Evolutionary conservation across 2,113 vertebrate species (phyloP), one percentile per base, ranked within the genome.

Genomic region (Ursus arctos): DNA sequence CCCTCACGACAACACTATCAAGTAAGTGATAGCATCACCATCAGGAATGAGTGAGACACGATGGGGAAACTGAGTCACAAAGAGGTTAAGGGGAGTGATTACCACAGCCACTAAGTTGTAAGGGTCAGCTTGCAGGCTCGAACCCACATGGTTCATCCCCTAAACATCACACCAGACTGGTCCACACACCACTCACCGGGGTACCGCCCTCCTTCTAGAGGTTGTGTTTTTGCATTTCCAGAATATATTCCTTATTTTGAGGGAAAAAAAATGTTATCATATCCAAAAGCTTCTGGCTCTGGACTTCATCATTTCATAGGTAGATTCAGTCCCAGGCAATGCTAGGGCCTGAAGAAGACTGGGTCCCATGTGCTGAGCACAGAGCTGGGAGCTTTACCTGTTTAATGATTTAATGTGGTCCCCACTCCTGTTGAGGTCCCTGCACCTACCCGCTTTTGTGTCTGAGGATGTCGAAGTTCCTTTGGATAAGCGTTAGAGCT

Each of bases 351-450:
- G 22, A 15, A 55, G 4, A 36, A 10, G n/a, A 6, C 11, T 15
- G 4, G 57, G 43, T 49, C 14, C 63, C 53, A 15, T 0, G 0
- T 0, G 16, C 31, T 4, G 19, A 47, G 6, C 36, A 4, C 3
- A 13, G 43, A 81, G 53, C 81, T 4, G 2, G 65, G 65, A 43
- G 53, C 28, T 43, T 47, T 13, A 14, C 59, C 51, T 6, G 28
- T 24, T 74, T 57, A 28, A 19, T 1, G 67, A 36, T 57, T 51
- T 14, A 63, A 4, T 11, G 3, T 10, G 7, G 15, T 3, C 10
- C 33, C 55, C 43, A 13, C 6, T 51, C 28, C 57, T 40, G 13
- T 1, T 19, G 74, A 33, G 2, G 13, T 26, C 0, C 0, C 22
- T 63, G 18, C 57, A 79, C 77, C 3, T 40, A 26, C 28, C 59